Percentiles rank a stretch among this genome's conserved stretches.
Evolutionary conservation across 2,113 vertebrate genomes (phyloP).

Genomic region (Xenopus laevis): DNA sequence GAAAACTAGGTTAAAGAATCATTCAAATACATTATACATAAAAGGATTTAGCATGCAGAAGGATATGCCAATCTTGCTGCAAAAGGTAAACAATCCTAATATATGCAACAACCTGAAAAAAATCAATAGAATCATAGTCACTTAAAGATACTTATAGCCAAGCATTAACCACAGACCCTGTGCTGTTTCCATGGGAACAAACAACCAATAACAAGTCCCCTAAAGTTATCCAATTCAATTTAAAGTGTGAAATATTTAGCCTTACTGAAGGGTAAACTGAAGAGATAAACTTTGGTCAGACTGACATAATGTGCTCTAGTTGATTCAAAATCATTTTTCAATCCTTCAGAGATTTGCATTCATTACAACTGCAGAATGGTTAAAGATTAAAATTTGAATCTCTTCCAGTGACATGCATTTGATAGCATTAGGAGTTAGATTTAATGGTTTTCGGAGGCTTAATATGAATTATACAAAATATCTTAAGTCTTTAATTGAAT

Average conservation of each 20-base stretch:
- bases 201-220: not conserved
- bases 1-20: constrained; percentile 5
- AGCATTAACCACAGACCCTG: not conserved
- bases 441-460: constrained; percentile 57
- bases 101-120: constrained; percentile 14
- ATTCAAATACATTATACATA: constrained; percentile 5
- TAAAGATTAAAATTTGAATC: constrained; percentile 58
- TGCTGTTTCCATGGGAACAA: not conserved
- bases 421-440: constrained; percentile 54
- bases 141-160: not conserved
- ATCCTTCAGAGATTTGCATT: constrained; percentile 56
- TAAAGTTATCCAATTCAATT: constrained; percentile 22
- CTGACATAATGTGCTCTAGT: constrained; percentile 39
- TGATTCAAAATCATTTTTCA: constrained; percentile 54
- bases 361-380: constrained; percentile 54
- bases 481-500: constrained; percentile 59
- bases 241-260: constrained; percentile 44
- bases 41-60: constrained; percentile 7
- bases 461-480: constrained; percentile 56
- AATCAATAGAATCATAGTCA: constrained; percentile 8
- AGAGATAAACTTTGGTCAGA: constrained; percentile 52
- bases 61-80: constrained; percentile 3
- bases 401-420: constrained; percentile 55
- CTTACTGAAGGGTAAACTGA: constrained; percentile 22
- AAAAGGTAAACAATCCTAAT: constrained; percentile 9